Evolutionary conservation across 2,888 invertebrate genomes (phyloP).

Genomic region (Tenodera sinensis): DNA sequence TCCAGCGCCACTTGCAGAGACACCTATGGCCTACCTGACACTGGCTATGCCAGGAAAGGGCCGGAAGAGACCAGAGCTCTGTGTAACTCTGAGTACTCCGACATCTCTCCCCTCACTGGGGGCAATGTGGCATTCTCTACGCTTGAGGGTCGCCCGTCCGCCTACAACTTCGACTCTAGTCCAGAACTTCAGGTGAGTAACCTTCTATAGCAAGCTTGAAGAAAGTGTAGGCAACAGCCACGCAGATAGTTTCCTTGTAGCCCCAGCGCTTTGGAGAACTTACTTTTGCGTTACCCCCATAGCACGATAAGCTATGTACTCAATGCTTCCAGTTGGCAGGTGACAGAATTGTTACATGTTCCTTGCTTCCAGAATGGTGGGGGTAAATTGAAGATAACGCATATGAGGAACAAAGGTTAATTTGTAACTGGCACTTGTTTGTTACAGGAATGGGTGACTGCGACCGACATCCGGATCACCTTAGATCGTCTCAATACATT

Average conservation of each 20-base stretch:
- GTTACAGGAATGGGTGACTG: conserved; percentile 92
- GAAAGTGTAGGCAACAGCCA: no score
- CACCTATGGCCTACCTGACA: conserved; percentile 83
- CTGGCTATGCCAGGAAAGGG: conserved; percentile 64
- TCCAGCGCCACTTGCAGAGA: conserved; percentile 85
- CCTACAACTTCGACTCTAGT: conserved; percentile 86
- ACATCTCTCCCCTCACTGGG: conserved; percentile 91
- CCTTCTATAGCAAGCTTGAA: no score
- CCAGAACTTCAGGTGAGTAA: conserved; percentile 76
- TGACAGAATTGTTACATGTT: no score
- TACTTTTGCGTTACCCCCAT: no score
- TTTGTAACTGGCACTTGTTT: not conserved
- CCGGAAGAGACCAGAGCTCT: conserved; percentile 86
- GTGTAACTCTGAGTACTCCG: conserved; percentile 98
- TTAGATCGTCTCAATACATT: conserved; percentile 94
- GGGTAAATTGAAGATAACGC: no score
- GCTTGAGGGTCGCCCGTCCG: conserved; percentile 89
- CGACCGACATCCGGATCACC: conserved; percentile 87
- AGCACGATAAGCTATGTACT: no score
- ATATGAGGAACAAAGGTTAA: no score
- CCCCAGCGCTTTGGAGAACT: no score
- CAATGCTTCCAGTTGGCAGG: no score
- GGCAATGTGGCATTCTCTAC: conserved; percentile 95
- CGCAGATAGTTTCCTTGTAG: no score
- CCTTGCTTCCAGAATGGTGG: no score